These are phyloP conservation scores for Pica pica DNA, from an alignment of 2,113 vertebrate species.

Conservation along the genomic window DNA sequence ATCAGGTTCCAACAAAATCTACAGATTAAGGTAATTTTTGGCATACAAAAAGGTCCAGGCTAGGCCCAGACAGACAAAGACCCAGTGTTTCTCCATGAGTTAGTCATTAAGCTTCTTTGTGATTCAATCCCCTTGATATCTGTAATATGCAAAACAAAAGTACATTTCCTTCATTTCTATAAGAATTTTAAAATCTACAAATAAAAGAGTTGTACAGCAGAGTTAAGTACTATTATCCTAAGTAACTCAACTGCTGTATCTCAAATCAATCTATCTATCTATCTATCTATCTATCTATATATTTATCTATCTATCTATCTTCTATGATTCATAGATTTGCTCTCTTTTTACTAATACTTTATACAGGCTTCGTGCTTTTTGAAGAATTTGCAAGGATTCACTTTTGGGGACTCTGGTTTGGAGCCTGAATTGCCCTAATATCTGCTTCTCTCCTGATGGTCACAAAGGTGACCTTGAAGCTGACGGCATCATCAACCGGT, in stretches of 20 bases:
- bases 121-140: background rate
- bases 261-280: background rate
- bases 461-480: background rate
- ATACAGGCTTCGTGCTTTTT: background rate
- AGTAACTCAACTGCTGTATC: background rate
- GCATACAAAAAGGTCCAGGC: background rate
- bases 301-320: background rate
- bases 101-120: background rate
- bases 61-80: background rate
- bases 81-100: background rate
- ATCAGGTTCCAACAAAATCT: background rate
- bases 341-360: background rate
- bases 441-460: background rate
- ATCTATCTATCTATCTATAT: background rate
- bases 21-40: background rate
- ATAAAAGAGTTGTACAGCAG: background rate
- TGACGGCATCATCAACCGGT: accelerated
- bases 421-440: background rate
- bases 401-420: background rate
- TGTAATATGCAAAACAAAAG: background rate
- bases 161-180: background rate
- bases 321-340: background rate
- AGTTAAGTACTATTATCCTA: background rate
- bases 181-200: background rate
- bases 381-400: background rate